phyloP scores from a whole-genome alignment of 2,113 vertebrate genomes.

The Natator depressus region DNA sequence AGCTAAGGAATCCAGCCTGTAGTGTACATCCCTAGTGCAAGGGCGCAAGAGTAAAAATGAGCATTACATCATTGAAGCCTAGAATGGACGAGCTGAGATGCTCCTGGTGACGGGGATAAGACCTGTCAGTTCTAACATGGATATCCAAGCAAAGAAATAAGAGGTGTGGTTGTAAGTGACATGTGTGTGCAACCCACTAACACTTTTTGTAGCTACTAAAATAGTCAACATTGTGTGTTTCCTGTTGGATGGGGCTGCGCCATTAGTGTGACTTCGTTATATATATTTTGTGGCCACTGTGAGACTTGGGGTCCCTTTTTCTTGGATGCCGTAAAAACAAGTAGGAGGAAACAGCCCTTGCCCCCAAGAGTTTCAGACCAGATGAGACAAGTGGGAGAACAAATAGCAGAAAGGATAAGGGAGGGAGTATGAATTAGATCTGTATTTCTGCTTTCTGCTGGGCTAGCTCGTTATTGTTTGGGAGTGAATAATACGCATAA shows the following conservation, averaged over 20 bases:
- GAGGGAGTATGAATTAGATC: neutral
- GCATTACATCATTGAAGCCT: neutral
- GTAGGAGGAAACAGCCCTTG: neutral
- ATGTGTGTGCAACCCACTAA: neutral
- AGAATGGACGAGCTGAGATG: neutral
- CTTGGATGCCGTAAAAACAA: neutral
- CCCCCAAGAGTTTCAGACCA: neutral
- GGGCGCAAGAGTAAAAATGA: neutral
- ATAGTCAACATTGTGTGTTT: neutral
- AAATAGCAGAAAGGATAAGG: neutral
- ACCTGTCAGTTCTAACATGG: neutral
- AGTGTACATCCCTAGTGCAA: neutral
- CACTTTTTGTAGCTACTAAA: neutral
- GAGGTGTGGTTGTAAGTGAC: neutral
- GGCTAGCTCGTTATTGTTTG: neutral
- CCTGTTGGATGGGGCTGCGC: neutral
- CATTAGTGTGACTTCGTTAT: neutral
- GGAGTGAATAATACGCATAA: neutral
- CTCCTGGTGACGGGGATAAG: neutral
- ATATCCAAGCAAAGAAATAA: neutral
- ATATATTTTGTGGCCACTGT: too few relatives aligned
- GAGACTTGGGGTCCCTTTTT: neutral
- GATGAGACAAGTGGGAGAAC: neutral
- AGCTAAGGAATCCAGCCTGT: neutral
- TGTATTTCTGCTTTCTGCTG: neutral